A percentile compares a stretch with the other conserved stretches of the same genome.
These are phyloP conservation scores for Priocnemis perturbator DNA, from an alignment of 2,888 invertebrate species.

Conservation along the genomic window DNA sequence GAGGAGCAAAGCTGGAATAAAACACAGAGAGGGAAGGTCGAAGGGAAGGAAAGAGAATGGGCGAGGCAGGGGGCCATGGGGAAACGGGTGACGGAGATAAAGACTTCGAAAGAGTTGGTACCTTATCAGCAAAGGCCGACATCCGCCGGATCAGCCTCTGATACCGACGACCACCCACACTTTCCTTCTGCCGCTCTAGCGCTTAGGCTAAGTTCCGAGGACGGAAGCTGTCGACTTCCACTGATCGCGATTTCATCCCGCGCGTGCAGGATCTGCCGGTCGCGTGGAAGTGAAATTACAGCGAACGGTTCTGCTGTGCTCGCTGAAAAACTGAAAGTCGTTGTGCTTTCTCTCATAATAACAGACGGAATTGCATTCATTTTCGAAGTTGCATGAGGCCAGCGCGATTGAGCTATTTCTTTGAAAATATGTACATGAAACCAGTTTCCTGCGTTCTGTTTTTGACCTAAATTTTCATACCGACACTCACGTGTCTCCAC, in stretches of 20 bases:
- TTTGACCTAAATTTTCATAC: too few species aligned
- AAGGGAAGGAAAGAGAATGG: background rate
- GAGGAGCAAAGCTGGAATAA: conserved; percentile 51
- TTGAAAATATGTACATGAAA: too few species aligned
- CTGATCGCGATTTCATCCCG: conserved; percentile 34
- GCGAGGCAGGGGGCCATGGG: conserved; percentile 36
- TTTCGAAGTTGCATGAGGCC: too few species aligned
- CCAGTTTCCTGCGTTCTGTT: too few species aligned
- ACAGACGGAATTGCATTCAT: too few species aligned
- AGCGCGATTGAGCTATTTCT: too few species aligned
- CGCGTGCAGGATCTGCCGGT: background rate
- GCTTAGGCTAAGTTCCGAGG: conserved; percentile 51
- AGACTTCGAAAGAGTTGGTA: conserved; percentile 71
- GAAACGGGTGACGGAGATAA: conserved; percentile 62
- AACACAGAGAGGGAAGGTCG: conserved; percentile 21
- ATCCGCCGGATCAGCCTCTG: conserved; percentile 75
- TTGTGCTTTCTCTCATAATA: too few species aligned
- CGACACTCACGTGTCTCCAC: too few species aligned
- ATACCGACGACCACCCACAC: conserved; percentile 71
- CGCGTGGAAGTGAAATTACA: too few species aligned
- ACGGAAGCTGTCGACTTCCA: conserved; percentile 48
- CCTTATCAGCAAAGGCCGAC: conserved; percentile 69
- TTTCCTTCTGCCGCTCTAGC: conserved; percentile 67
- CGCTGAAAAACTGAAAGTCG: too few species aligned
- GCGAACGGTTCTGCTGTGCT: too few species aligned